Conservation (phyloP, 2,113 vertebrate genomes). For the Mugil cephalus region DNA sequence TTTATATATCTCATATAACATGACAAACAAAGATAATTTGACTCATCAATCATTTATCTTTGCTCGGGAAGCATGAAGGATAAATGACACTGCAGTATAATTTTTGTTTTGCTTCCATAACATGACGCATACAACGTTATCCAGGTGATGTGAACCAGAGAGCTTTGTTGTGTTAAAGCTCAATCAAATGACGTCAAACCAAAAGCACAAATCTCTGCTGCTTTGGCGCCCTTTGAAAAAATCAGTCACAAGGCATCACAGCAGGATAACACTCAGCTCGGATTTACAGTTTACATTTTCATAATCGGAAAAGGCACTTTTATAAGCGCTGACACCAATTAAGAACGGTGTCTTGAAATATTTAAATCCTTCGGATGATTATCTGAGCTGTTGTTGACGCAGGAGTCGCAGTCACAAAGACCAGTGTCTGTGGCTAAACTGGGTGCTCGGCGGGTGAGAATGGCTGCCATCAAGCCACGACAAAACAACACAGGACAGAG, state of each 20-base stretch:
- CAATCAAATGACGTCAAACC: conserved; percentile 51
- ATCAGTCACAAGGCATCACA: conserved; percentile 23
- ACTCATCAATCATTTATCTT: no score
- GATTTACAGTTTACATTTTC: conserved; percentile 29
- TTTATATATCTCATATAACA: no score
- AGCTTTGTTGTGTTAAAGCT: conserved; percentile 36
- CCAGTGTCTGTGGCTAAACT: conserved; percentile 59
- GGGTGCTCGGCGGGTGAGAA: conserved; percentile 49
- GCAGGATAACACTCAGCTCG: conserved; percentile 17
- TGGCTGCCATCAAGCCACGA: conserved; percentile 35
- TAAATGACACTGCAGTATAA: conserved; percentile 22
- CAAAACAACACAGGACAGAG: conserved; percentile 58
- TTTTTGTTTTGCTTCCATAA: conserved; percentile 53
- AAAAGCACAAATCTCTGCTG: conserved; percentile 35
- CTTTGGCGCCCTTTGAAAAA: conserved; percentile 33
- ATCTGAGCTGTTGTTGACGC: conserved; percentile 60
- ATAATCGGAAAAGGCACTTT: conserved; percentile 31
- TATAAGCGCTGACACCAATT: conserved; percentile 15
- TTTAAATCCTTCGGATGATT: conserved; percentile 54
- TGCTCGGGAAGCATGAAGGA: neutral
- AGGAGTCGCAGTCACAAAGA: conserved; percentile 53
- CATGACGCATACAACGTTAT: conserved; percentile 50
- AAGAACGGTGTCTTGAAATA: conserved; percentile 50
- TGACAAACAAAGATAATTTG: no score
- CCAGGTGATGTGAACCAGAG: conserved; percentile 10